These are phyloP conservation scores for Pantelozetes paolii DNA, from an alignment of 2,888 invertebrate genomes.

Conservation along the genomic window DNA sequence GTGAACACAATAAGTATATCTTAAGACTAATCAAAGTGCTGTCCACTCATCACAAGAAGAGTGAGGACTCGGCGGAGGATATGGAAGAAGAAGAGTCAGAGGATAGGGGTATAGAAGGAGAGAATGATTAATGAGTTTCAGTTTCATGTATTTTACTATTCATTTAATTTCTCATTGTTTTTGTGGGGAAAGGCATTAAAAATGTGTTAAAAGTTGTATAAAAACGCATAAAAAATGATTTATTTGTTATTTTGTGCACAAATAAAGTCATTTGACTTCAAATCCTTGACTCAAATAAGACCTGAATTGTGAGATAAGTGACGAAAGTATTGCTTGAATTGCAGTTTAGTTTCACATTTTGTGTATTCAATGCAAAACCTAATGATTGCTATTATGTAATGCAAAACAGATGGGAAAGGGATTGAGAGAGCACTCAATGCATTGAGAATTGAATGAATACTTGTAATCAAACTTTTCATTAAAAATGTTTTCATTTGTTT, in stretches of 20 bases:
- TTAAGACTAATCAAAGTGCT: slow-evolving; percentile 25
- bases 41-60: slow-evolving; percentile 20
- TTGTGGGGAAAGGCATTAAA: too few species aligned
- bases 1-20: slow-evolving; percentile 45
- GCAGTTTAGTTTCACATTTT: not conserved
- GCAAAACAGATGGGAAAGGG: too few species aligned
- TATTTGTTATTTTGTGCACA: too few species aligned
- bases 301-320: not conserved
- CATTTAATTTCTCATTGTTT: not conserved
- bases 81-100: slow-evolving; percentile 5
- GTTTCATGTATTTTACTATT: too few species aligned
- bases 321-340: not conserved
- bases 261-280: slow-evolving; percentile 6
- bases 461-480: too few species aligned
- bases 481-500: not conserved
- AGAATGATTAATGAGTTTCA: not conserved
- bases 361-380: not conserved
- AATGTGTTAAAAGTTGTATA: too few species aligned
- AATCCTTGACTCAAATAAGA: slow-evolving; percentile 20
- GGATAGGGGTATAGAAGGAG: not conserved
- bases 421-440: too few species aligned
- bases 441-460: too few species aligned
- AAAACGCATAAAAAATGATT: too few species aligned
- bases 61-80: not conserved
- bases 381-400: not conserved